Evolutionary conservation across 1,140 invertebrate genomes (phyloP).

Genomic region (Pararge aegeria): DNA sequence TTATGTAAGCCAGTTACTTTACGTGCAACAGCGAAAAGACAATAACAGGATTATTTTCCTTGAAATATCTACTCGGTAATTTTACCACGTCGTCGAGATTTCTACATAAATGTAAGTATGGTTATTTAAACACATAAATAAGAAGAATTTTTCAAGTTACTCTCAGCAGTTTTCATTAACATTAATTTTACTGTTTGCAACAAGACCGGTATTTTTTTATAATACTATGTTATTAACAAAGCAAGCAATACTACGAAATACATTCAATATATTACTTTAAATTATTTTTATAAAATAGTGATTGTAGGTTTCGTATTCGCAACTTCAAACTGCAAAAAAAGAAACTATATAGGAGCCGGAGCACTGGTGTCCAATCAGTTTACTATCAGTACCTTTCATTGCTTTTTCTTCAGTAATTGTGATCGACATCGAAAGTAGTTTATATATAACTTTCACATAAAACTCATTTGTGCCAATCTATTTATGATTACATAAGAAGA

Average conservation of each 20-base stretch:
- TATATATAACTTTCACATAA: slow-evolving; percentile 10
- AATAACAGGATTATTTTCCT: slow-evolving; percentile 27
- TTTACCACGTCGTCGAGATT: background rate
- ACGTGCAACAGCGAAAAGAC: slow-evolving; percentile 4
- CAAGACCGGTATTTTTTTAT: slow-evolving; percentile 13
- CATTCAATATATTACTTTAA: background rate
- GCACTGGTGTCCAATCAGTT: background rate
- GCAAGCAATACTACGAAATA: background rate
- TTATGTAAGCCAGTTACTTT: slow-evolving; percentile 18
- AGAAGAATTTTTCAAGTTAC: background rate
- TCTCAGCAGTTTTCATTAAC: background rate
- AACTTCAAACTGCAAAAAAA: no score
- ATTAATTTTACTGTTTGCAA: slow-evolving; percentile 7
- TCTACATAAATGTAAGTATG: background rate
- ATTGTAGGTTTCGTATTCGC: no score
- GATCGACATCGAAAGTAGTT: slow-evolving; percentile 11
- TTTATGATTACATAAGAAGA: slow-evolving; percentile 7
- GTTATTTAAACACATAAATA: background rate
- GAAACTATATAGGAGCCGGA: background rate
- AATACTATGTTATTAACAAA: slow-evolving; percentile 7
- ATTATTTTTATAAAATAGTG: no score
- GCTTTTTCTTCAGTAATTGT: slow-evolving; percentile 11
- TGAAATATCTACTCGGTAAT: background rate
- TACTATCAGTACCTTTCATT: slow-evolving; percentile 19
- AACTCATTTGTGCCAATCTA: slow-evolving; percentile 9